phyloP scores from a whole-genome alignment of 2,113 vertebrate genomes.

The Lepus europaeus region DNA sequence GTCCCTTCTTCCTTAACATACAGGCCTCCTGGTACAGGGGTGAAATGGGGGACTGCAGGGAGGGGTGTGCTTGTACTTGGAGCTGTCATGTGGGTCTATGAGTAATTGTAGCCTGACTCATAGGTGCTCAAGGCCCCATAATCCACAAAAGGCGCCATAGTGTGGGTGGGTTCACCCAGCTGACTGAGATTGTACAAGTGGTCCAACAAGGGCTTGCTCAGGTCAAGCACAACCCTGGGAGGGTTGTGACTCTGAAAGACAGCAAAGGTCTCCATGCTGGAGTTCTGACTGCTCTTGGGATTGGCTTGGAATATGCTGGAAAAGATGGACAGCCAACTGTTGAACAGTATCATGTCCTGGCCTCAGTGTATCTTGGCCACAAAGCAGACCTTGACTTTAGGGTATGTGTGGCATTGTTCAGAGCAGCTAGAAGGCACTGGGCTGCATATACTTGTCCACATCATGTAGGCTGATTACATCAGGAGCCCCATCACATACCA shows the following conservation, averaged over 20 bases:
- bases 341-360: slow-evolving; percentile 94
- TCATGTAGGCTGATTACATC: slow-evolving; percentile 95
- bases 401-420: slow-evolving; percentile 93
- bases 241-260: slow-evolving; percentile 93
- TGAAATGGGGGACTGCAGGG: slow-evolving; percentile 88
- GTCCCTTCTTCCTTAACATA: slow-evolving; percentile 88
- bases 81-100: slow-evolving; percentile 88
- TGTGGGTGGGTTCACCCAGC: slow-evolving; percentile 89
- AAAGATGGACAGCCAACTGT: slow-evolving; percentile 94
- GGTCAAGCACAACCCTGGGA: slow-evolving; percentile 94
- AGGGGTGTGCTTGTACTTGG: slow-evolving; percentile 90
- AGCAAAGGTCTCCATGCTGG: slow-evolving; percentile 95
- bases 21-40: slow-evolving; percentile 94
- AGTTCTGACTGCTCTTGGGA: slow-evolving; percentile 95
- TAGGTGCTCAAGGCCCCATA: slow-evolving; percentile 95
- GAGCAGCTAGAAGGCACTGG: slow-evolving; percentile 92
- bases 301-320: slow-evolving; percentile 93
- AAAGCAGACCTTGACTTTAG: slow-evolving; percentile 94
- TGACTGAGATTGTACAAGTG: slow-evolving; percentile 95
- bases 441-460: slow-evolving; percentile 96
- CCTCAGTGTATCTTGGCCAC: slow-evolving; percentile 97
- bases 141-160: slow-evolving; percentile 94
- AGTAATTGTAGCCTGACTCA: slow-evolving; percentile 93
- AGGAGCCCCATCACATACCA: slow-evolving; percentile 95
- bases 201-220: slow-evolving; percentile 94